Evolutionary conservation across 2,888 invertebrate genomes (phyloP).

Genomic region (Branchipolynoe longqiensis): DNA sequence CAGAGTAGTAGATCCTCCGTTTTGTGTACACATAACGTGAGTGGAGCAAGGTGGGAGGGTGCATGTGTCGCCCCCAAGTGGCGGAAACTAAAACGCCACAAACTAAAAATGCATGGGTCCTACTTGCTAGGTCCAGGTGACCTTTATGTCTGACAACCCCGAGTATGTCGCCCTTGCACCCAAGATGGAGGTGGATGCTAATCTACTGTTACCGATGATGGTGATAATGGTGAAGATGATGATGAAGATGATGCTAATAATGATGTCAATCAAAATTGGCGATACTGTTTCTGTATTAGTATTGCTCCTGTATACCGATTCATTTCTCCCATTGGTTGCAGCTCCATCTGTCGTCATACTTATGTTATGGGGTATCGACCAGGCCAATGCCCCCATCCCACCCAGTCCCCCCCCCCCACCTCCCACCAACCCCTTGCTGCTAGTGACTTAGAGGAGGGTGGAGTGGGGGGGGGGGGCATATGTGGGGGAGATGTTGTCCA

Average conservation of each 20-base stretch:
- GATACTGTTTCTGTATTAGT: slow-evolving; percentile 48
- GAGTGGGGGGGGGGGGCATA: too few species aligned
- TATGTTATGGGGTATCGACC: background rate
- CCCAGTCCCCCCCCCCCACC: background rate
- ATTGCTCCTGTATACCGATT: slow-evolving; percentile 12
- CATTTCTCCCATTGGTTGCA: slow-evolving; percentile 20
- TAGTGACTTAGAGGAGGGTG: slow-evolving; percentile 26
- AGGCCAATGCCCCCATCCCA: background rate
- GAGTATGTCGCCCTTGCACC: slow-evolving; percentile 43
- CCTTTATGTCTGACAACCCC: background rate
- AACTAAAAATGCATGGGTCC: too few species aligned
- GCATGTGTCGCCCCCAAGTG: background rate
- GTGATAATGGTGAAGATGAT: slow-evolving; percentile 6
- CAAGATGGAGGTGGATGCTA: slow-evolving; percentile 30
- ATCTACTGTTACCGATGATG: slow-evolving; percentile 15
- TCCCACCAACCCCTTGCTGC: background rate
- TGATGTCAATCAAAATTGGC: slow-evolving; percentile 36
- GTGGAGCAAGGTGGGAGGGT: background rate
- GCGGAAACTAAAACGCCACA: slow-evolving; percentile 9
- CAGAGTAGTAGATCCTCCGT: background rate
- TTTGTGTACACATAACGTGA: slow-evolving; percentile 15
- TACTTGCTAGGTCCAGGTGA: background rate
- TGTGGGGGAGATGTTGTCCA: too few species aligned
- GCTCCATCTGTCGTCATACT: background rate
- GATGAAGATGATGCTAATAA: background rate